These are phyloP conservation scores for Choloepus hoffmanni DNA, from an alignment of 2,113 vertebrate genomes.

Conservation along the genomic window DNA sequence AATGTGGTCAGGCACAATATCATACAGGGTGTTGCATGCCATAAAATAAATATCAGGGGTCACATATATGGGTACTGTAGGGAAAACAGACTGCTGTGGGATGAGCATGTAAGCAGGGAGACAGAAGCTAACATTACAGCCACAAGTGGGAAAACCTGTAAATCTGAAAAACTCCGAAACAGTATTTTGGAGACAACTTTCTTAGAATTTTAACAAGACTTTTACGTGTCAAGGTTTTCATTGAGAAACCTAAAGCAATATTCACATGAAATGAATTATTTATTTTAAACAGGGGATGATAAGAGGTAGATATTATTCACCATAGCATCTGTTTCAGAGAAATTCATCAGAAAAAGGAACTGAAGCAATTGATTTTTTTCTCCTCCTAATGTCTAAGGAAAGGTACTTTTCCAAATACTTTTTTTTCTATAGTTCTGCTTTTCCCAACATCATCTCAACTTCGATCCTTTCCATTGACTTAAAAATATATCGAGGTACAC, in stretches of 20 bases:
- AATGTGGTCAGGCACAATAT: too few relatives aligned
- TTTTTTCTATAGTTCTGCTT: not conserved
- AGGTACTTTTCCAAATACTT: accelerated
- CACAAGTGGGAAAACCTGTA: accelerated
- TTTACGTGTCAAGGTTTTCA: not conserved
- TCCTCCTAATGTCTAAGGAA: not conserved
- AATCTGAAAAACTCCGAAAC: too few relatives aligned
- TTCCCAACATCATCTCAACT: not conserved
- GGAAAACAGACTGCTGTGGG: accelerated
- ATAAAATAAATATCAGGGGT: accelerated
- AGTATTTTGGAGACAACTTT: not conserved
- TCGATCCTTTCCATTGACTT: not conserved
- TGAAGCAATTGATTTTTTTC: not conserved
- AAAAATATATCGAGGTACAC: not conserved
- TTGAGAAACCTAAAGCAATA: not conserved
- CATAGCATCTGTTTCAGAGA: not conserved
- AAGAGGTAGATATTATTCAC: accelerated
- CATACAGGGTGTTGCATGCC: accelerated
- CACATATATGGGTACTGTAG: not conserved
- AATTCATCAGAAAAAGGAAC: not conserved
- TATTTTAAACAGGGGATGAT: not conserved
- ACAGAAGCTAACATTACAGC: accelerated
- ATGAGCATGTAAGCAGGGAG: not conserved
- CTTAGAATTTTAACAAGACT: not conserved
- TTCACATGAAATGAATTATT: accelerated